Base-by-base conservation (phyloP, 2,888 invertebrate genomes). In the Calameuta filiformis region DNA sequence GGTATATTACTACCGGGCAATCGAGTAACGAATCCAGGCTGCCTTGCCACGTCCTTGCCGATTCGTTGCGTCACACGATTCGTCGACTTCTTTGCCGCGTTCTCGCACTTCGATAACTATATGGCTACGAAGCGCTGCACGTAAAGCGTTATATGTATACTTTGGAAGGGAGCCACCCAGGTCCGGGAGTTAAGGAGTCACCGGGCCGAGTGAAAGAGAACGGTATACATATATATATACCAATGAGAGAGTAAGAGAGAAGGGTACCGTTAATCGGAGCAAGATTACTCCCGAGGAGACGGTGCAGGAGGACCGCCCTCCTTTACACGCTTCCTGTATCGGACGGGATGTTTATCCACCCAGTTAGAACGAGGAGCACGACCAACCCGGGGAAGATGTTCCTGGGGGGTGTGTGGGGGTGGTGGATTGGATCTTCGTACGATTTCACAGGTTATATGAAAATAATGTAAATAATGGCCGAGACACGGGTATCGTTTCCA, bases 41-140 rank as follows among this genome's bases (percentile, higher is more conserved):
- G 85, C 86, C 85, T 86, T 85, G 85, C 85, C 82, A 83, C 86
- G 86, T 85, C 86, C 86, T 86, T 86, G 86, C 83, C 84, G 83
- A 85, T 84, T 83, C 81, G 81, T 85, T 84, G 81, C 85, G 84
- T 84, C 84, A 85, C 80, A 79, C 81, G 81, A 82, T 83, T 81
- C 82, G 81, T 81, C 83, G 81, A 82, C 82, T 82, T 83, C 84
- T 83, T 83, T 81, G 77, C 79, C 83, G 82, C 81, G 81, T 83
- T 82, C 79, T 76, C 80, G 76, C 56, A 56, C 56, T 56, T 23
- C 23, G 23, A 56, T 23, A 9, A 23, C 56, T 23, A 9, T 9
- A 56, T 2, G 23, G 56, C 56, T 9, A 56, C 56, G 56, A 56
- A 9, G 23, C 56, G 56, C 23, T 56, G 23, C 23, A 56, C 56